Evolutionary conservation across 2,113 vertebrate species (phyloP).

Genomic region (Triplophysa dalaica): DNA sequence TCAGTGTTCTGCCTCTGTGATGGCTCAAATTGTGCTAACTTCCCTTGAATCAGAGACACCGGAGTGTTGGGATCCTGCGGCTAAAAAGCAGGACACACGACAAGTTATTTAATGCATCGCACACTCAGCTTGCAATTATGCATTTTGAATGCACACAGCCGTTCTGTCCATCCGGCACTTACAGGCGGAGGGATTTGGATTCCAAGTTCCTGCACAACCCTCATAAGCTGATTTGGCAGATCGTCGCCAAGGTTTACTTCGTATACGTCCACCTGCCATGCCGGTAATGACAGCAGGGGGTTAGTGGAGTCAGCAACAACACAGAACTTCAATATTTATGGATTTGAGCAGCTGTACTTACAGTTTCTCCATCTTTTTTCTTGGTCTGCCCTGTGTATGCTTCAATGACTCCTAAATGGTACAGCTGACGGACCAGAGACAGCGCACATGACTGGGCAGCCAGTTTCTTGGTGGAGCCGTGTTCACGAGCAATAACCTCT

Average conservation of each 20-base stretch:
- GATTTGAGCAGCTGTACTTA: conserved; percentile 64
- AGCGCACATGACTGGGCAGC: conserved; percentile 94
- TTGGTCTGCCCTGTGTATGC: conserved; percentile 88
- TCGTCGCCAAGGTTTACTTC: conserved; percentile 79
- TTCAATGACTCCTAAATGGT: conserved; percentile 90
- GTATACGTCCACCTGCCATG: conserved; percentile 82
- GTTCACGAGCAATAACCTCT: conserved; percentile 90
- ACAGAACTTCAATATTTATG: not conserved
- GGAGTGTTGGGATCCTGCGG: conserved; percentile 75
- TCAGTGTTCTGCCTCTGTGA: conserved; percentile 79
- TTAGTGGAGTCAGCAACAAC: not conserved
- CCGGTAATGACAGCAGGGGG: not conserved
- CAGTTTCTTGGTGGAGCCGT: conserved; percentile 97
- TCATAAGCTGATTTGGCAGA: conserved; percentile 78
- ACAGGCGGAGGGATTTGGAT: conserved; percentile 75
- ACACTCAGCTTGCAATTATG: not conserved
- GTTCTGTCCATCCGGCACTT: not conserved
- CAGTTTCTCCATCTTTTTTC: conserved; percentile 91
- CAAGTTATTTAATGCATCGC: not conserved
- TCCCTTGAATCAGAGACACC: conserved; percentile 82
- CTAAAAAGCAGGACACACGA: conserved; percentile 61
- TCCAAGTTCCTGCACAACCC: conserved; percentile 77
- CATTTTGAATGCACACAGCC: not conserved
- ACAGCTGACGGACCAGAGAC: conserved; percentile 92
- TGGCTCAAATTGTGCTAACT: conserved; percentile 90